Evolutionary conservation across 2,888 invertebrate genomes (phyloP), one percentile per base, ranked within the genome.

Genomic region (Ichneumoninae sp.): DNA sequence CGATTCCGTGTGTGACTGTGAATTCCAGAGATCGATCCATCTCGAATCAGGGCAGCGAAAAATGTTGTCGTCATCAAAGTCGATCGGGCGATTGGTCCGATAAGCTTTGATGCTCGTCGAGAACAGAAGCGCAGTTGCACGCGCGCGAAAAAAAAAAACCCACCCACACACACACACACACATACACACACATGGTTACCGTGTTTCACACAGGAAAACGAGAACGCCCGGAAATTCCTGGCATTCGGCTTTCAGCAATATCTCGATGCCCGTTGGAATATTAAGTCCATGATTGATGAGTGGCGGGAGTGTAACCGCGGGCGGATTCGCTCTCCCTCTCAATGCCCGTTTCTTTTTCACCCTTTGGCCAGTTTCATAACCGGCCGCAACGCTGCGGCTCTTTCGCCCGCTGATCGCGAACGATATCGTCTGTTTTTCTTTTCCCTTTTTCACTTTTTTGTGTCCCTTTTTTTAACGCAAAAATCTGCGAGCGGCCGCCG

Each of bases 201-300:
- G 22, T 10, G 13, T 54, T 8, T 54, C 57, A 26, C 57, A 22
- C 26, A 57, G 10, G 22, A 4, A 26, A 13, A 19, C 22, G 66
- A 71, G 71, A 78, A 52, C 71, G 68, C 19, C 81, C 63, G 36
- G 73, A 71, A 83, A 81, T 73, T 83, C 75, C 79, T 36, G 69
- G 66, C 52, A 73, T 79, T 76, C 73, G 75, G 68, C 54, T 75
- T 83, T 79, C 75, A 52, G 66, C 81, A 81, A 83, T 83, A 85
- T 86, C 81, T 81, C 76, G 73, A 54, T 66, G 30, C 78, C 83
- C 73, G 68, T 75, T 79, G 66, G 82, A 88, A 88, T 87, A 88
- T 88, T 86, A 88, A 87, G 86, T 86, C 60, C 79, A 82, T 88
- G 88, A 89, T 87, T 86, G 88, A 88, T 89, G 78, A 78, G 74